Conservation (phyloP, 2,113 vertebrate species). For the Tricholaema leucomelas region DNA sequence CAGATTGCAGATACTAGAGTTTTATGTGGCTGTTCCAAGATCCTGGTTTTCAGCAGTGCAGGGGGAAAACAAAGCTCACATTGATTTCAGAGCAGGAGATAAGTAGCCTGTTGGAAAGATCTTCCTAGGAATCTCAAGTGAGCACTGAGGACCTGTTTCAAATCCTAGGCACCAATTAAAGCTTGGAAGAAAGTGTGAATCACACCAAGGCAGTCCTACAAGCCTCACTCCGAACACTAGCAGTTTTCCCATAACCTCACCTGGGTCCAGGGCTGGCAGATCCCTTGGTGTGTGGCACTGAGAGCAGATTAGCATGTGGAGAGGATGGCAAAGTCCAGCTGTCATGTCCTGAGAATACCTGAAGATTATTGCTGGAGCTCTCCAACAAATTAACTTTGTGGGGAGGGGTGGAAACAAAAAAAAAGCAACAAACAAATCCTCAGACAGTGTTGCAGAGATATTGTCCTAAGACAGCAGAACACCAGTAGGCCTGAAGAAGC, state of each 20-base stretch:
- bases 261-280: conserved; percentile 73
- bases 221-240: not conserved
- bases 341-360: conserved; percentile 83
- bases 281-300: conserved; percentile 73
- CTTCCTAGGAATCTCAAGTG: not conserved
- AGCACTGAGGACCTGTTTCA: not conserved
- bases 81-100: not conserved
- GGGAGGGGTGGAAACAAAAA: not conserved
- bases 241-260: conserved; percentile 70
- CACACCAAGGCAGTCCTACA: not conserved
- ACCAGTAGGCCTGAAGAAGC: not conserved
- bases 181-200: not conserved
- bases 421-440: not conserved
- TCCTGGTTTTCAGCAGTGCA: not conserved
- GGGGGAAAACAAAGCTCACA: not conserved
- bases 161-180: not conserved
- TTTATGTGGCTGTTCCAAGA: not conserved
- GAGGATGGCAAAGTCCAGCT: conserved; percentile 83
- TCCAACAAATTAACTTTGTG: conserved; percentile 77
- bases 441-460: not conserved
- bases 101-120: not conserved
- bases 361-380: conserved; percentile 78
- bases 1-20: not conserved
- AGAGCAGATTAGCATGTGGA: conserved; percentile 76
- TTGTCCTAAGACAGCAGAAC: not conserved